Conservation (phyloP, 2,888 invertebrate genomes). For the Leucoptera coffeella region DNA sequence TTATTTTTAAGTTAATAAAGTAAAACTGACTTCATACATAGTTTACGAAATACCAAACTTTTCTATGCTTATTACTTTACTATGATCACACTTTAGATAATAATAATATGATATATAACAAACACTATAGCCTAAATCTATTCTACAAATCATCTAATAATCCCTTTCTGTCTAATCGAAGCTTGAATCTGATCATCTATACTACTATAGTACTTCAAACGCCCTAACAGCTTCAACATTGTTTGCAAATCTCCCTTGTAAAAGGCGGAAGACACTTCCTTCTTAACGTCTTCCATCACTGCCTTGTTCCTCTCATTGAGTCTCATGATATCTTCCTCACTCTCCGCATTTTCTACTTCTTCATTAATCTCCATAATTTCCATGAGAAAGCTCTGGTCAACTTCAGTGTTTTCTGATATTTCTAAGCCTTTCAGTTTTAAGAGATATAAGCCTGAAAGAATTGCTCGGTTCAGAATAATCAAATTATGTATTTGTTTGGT, state of each 20-base stretch:
- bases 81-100: too few species aligned
- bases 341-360: conserved; percentile 64
- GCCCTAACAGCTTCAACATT: conserved; percentile 62
- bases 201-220: conserved; percentile 82
- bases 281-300: conserved; percentile 44
- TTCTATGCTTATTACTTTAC: too few species aligned
- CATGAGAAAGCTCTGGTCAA: conserved; percentile 66
- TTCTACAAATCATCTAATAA: too few species aligned
- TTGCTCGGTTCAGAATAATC: too few species aligned
- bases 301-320: conserved; percentile 54
- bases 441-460: conserved; percentile 64
- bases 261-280: conserved; percentile 59
- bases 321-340: conserved; percentile 48
- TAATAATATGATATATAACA: too few species aligned
- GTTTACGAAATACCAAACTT: too few species aligned
- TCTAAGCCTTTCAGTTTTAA: conserved; percentile 60
- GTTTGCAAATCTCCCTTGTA: conserved; percentile 52
- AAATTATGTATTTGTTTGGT: too few species aligned
- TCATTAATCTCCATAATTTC: conserved; percentile 89
- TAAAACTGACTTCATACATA: too few species aligned
- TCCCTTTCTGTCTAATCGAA: conserved; percentile 51
- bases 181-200: conserved; percentile 72
- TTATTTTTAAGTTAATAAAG: too few species aligned
- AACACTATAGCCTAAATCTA: too few species aligned
- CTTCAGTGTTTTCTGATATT: conserved; percentile 60